A percentile compares a stretch with the other conserved stretches of the same genome.
Evolutionary conservation across 2,797 vertebrate species (phyloP).

Genomic region (Ictinia mississippiensis): DNA sequence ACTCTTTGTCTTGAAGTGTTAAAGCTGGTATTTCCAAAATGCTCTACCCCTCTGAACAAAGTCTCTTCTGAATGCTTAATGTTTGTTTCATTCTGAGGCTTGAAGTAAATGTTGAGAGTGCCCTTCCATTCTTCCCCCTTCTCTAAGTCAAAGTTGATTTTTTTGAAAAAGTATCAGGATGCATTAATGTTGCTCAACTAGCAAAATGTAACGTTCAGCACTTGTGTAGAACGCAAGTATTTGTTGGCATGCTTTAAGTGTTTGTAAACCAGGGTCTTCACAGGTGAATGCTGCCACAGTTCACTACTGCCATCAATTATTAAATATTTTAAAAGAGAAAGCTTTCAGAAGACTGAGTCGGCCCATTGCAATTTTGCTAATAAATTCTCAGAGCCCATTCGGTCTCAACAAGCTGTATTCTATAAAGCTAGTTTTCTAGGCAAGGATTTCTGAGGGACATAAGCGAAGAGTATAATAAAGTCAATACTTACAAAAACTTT

Average conservation of each 20-base stretch:
- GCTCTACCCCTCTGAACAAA: background rate
- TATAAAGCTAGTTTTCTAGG: background rate
- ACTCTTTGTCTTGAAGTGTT: background rate
- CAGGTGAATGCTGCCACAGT: background rate
- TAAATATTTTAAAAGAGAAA: background rate
- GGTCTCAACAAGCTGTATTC: background rate
- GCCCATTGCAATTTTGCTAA: background rate
- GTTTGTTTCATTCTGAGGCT: background rate
- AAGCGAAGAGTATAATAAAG: background rate
- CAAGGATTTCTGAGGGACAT: background rate
- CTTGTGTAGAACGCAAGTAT: too few species aligned
- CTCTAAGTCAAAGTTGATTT: background rate
- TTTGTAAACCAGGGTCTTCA: background rate
- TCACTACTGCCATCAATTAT: background rate
- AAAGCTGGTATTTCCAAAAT: background rate
- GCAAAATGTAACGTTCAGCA: rapidly evolving
- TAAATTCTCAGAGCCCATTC: background rate
- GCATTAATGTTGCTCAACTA: rapidly evolving
- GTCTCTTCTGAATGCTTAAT: background rate
- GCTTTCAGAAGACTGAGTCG: background rate
- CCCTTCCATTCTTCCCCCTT: background rate
- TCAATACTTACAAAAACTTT: constrained; percentile 93
- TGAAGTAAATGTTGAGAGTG: too few species aligned
- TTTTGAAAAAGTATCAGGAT: background rate
- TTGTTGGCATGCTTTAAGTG: background rate